Evolutionary conservation across 2,888 invertebrate genomes (phyloP), one percentile per base, ranked within the genome.

Genomic region (Dicyrtoma fusca): DNA sequence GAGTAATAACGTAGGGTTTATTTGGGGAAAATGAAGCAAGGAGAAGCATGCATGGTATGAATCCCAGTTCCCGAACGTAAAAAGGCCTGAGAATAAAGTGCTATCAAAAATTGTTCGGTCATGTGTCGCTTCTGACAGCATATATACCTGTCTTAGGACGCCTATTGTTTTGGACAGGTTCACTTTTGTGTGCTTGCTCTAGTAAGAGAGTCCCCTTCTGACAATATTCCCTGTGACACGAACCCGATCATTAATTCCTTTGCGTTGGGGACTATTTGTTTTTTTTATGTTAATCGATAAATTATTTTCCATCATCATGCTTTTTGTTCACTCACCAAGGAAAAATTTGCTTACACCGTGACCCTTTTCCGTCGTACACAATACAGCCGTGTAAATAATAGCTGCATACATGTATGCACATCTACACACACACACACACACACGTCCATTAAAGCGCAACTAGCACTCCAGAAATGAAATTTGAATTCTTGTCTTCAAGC

Each of bases 301-400:
- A 73, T 73, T 73, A 73, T 70, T 73, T 73, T 70, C 66, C 66
- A 69, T 73, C 72, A 72, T 72, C 72, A 72, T 44, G 55, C 68
- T 72, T 72, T 72, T 69, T 72, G 55, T 68, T 49, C 71, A 34
- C 53, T 45, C 34, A 34, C 42, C 21, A 66, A 57, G 49, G 42
- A 61, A 70, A 70, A 66, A 45, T 45, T 59, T 55, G 23, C 42
- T 66, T 57, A 26, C 68, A 21, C 57, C 17, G 21, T 59, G 68
- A 53, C 57, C 45, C 47, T 47, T 57, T 57, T 47, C 53, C n/a
- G n/a, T 53, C 3, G 14, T 34, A 42, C 42, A 63, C 13, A 63
- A 61, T 17, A 61, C 25, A 42, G 44, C 26, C 5, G 13, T 21
- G 8, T 53, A 53, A 19, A 17, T 53, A n/a, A 11, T 53, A 49